Evolutionary conservation across 1,140 invertebrate genomes (phyloP).

Genomic region (Phenacoccus solenopsis): DNA sequence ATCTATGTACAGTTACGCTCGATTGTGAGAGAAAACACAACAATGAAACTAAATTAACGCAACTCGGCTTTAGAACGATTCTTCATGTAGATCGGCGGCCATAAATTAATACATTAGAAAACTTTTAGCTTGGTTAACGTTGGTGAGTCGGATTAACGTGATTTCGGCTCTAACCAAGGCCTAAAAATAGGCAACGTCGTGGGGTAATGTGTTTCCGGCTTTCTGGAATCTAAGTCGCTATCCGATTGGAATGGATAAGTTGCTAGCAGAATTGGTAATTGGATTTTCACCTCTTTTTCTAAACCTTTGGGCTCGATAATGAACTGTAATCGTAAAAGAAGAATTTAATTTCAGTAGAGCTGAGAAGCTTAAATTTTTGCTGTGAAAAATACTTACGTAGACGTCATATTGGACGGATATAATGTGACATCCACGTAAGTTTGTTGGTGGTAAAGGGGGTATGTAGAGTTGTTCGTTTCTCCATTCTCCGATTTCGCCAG

Average conservation of each 20-base stretch:
- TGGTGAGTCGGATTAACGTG: neutral
- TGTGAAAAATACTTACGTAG: slow-evolving; percentile 66
- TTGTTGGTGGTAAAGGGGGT: slow-evolving; percentile 86
- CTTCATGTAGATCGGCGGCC: no score
- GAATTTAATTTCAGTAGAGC: no score
- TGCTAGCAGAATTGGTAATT: slow-evolving; percentile 81
- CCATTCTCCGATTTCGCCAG: slow-evolving; percentile 74
- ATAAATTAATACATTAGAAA: no score
- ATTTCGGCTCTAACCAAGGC: slow-evolving; percentile 50
- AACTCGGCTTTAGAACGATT: no score
- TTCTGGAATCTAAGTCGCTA: slow-evolving; percentile 43
- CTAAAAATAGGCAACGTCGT: slow-evolving; percentile 83
- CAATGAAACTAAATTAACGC: no score
- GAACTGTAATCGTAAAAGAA: slow-evolving; percentile 49
- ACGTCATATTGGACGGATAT: slow-evolving; percentile 92
- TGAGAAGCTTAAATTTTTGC: no score
- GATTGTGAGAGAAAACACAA: no score
- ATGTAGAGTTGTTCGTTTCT: slow-evolving; percentile 81
- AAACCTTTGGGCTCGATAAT: slow-evolving; percentile 79
- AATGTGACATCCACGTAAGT: slow-evolving; percentile 86
- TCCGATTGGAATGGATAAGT: slow-evolving; percentile 71
- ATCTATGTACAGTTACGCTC: no score
- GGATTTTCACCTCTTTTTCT: slow-evolving; percentile 82
- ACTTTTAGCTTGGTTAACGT: no score
- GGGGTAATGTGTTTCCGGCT: slow-evolving; percentile 73